Evolutionary conservation across 2,113 vertebrate species (phyloP).

Genomic region (Pomatorhinus ruficollis): DNA sequence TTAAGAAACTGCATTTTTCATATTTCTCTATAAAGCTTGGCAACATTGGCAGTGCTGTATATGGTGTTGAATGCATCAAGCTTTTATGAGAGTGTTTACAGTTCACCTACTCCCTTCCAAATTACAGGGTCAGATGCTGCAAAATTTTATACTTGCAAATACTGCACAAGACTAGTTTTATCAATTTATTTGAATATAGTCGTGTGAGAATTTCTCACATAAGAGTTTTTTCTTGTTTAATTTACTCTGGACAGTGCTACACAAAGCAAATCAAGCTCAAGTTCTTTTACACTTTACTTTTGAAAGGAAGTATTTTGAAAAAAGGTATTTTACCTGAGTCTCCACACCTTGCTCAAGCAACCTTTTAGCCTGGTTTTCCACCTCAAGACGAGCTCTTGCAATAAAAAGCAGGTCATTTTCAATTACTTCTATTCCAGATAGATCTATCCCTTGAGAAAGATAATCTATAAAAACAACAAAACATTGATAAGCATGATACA

Average conservation of each 20-base stretch:
- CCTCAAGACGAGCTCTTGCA: slow-evolving; percentile 93
- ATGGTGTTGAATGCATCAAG: not conserved
- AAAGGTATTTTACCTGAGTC: slow-evolving; percentile 85
- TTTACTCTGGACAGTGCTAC: not conserved
- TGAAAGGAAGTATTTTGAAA: not conserved
- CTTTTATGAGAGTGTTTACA: not conserved
- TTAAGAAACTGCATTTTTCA: not conserved
- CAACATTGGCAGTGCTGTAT: not conserved
- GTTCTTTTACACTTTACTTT: not conserved
- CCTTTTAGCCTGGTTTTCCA: slow-evolving; percentile 96
- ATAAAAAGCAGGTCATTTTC: slow-evolving; percentile 95
- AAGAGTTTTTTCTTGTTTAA: not conserved
- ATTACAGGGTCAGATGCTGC: not conserved
- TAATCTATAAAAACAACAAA: slow-evolving; percentile 83
- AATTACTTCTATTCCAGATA: slow-evolving; percentile 96
- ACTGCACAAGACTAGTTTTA: not conserved
- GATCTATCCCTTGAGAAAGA: slow-evolving; percentile 94
- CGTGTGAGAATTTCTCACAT: not conserved
- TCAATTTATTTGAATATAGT: not conserved
- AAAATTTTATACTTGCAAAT: not conserved
- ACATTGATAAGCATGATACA: not conserved
- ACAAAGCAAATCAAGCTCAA: not conserved
- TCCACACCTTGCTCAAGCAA: slow-evolving; percentile 95
- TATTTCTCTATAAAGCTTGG: not conserved
- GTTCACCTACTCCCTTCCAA: not conserved